phyloP scores from a whole-genome alignment of 2,888 invertebrate genomes.

The Arge pagana region DNA sequence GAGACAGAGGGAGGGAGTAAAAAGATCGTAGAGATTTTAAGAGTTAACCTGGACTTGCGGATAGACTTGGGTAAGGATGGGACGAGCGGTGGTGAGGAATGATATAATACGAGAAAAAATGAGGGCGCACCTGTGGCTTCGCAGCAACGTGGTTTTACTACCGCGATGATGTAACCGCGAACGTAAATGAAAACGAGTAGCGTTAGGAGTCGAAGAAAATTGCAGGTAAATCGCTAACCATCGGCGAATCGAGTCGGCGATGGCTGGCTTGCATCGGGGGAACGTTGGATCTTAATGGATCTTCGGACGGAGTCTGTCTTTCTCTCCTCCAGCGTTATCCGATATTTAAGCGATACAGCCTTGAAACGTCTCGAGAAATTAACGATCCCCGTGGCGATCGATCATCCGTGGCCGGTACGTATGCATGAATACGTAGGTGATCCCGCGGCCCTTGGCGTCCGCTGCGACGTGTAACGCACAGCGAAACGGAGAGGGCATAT shows the following conservation, averaged over 20 bases:
- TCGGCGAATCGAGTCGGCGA: slow-evolving; percentile 1
- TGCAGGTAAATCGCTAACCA: slow-evolving; percentile 41
- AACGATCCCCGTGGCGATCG: too few species aligned
- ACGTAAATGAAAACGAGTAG: slow-evolving; percentile 55
- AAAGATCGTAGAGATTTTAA: slow-evolving; percentile 13
- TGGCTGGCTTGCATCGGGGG: too few species aligned
- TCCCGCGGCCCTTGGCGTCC: too few species aligned
- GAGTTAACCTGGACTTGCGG: slow-evolving; percentile 14
- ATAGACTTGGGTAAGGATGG: slow-evolving; percentile 28
- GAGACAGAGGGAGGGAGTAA: slow-evolving; percentile 19
- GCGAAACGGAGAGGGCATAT: not conserved
- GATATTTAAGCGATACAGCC: too few species aligned
- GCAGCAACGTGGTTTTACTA: slow-evolving; percentile 52
- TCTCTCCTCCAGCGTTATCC: too few species aligned
- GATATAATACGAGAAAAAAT: slow-evolving; percentile 41
- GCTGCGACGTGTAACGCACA: not conserved
- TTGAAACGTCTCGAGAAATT: too few species aligned
- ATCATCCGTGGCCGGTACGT: too few species aligned
- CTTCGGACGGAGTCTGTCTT: too few species aligned
- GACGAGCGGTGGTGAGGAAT: slow-evolving; percentile 24
- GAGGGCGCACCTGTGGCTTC: slow-evolving; percentile 40
- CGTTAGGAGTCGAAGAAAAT: slow-evolving; percentile 50
- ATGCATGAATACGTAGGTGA: too few species aligned
- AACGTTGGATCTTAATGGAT: too few species aligned
- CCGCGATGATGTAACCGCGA: slow-evolving; percentile 56